Conservation (phyloP, 2,797 vertebrate genomes). For the Xerus rutilus region DNA sequence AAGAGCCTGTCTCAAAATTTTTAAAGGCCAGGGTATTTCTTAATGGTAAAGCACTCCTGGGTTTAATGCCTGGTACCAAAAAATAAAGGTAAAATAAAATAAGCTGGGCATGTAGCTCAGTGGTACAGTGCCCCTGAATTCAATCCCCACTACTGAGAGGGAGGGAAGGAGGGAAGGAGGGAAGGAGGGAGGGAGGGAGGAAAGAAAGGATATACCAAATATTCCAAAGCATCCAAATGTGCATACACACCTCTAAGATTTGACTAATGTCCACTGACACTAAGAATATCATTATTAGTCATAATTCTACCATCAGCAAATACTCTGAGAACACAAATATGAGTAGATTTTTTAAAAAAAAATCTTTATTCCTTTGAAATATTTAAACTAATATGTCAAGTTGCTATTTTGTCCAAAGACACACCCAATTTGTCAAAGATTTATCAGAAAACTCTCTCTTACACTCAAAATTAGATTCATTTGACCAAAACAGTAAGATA, state of each 20-base stretch:
- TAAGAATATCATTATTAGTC: background rate
- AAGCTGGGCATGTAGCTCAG: too few relatives aligned
- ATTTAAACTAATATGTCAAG: constrained; percentile 1
- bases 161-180: too few relatives aligned
- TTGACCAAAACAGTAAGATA: background rate
- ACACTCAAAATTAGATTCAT: constrained; percentile 43
- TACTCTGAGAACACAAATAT: background rate
- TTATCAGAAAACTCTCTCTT: background rate
- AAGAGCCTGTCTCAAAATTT: background rate
- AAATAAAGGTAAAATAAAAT: background rate
- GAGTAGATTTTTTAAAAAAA: background rate
- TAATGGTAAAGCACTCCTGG: background rate
- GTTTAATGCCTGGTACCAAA: background rate
- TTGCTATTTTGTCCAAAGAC: constrained; percentile 27
- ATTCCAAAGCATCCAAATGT: constrained; percentile 27
- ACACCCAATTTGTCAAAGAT: background rate
- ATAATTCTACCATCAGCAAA: constrained; percentile 23
- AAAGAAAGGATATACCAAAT: background rate
- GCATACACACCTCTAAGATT: background rate
- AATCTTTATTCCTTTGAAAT: constrained; percentile 1
- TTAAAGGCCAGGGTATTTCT: too few relatives aligned
- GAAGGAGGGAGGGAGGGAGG: too few relatives aligned
- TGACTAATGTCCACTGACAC: background rate
- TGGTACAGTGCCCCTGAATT: background rate
- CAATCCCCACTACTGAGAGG: background rate